phyloP scores from a whole-genome alignment of 2,888 invertebrate species.

The Perithous albicinctus region DNA sequence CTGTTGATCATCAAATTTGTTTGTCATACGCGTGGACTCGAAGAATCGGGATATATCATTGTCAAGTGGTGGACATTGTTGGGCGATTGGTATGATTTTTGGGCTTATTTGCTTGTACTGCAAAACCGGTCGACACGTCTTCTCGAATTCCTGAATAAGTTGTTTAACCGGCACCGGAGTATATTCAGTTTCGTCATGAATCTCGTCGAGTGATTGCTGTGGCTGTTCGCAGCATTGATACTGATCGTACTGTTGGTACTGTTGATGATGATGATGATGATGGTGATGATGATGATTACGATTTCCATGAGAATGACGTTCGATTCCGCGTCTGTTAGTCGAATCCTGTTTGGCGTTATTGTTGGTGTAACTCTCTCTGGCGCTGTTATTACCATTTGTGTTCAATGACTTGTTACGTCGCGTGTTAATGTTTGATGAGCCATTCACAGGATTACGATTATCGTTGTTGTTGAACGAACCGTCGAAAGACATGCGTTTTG shows the following conservation, averaged over 20 bases:
- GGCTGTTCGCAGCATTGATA: conserved; percentile 75
- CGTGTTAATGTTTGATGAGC: conserved; percentile 54
- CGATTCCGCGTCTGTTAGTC: conserved; percentile 34
- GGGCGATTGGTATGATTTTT: conserved; percentile 76
- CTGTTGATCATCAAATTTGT: conserved; percentile 70
- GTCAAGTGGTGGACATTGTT: conserved; percentile 76
- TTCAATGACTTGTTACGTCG: conserved; percentile 60
- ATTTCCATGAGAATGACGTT: conserved; percentile 53
- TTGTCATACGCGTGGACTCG: conserved; percentile 72
- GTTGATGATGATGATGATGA: conserved; percentile 50
- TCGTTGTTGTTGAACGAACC: conserved; percentile 52
- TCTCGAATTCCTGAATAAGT: conserved; percentile 88
- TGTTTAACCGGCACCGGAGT: conserved; percentile 84
- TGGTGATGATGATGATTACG: conserved; percentile 54
- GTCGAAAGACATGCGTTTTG: conserved; percentile 72
- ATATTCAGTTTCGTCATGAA: conserved; percentile 77
- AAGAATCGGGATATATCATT: conserved; percentile 82
- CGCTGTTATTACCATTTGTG: conserved; percentile 74
- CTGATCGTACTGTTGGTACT: conserved; percentile 46
- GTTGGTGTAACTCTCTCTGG: conserved; percentile 59
- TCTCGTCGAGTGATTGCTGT: conserved; percentile 75
- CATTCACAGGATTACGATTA: conserved; percentile 58
- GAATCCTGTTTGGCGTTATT: conserved; percentile 76
- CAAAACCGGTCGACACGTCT: conserved; percentile 87
- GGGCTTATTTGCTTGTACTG: conserved; percentile 86